A percentile compares a stretch with the other conserved stretches of the same genome.
Evolutionary conservation across 1,140 invertebrate genomes (phyloP).

Genomic region (Drosophila sechellia): DNA sequence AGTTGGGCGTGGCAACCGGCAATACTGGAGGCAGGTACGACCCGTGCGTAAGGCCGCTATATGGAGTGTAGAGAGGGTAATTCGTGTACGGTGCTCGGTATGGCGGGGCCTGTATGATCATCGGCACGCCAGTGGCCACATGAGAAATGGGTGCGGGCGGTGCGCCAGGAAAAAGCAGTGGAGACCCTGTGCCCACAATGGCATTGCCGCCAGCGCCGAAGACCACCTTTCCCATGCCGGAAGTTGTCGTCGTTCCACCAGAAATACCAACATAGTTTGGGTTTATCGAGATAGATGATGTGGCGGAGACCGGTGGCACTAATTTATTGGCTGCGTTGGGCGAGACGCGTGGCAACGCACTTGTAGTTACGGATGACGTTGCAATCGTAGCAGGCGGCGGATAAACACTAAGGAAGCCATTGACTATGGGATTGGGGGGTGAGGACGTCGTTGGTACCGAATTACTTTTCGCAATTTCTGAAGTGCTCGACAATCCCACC

Average conservation of each 20-base stretch:
- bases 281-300: conserved; percentile 27
- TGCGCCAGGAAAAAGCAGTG: conserved; percentile 61
- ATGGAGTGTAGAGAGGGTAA: conserved; percentile 89
- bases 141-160: conserved; percentile 60
- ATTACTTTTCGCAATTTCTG: conserved; percentile 47
- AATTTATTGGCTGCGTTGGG: conserved; percentile 46
- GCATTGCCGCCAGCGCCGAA: conserved; percentile 39
- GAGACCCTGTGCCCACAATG: conserved; percentile 41
- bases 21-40: conserved; percentile 86
- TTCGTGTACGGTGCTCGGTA: conserved; percentile 88
- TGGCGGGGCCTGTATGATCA: conserved; percentile 87
- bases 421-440: conserved; percentile 32
- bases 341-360: conserved; percentile 39
- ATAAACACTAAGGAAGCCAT: conserved; percentile 61
- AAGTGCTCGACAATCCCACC: conserved; percentile 42
- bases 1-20: conserved; percentile 87
- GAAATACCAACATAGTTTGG: conserved; percentile 39
- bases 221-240: conserved; percentile 33
- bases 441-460: conserved; percentile 11
- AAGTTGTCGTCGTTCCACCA: conserved; percentile 10
- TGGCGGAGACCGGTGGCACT: conserved; percentile 17
- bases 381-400: conserved; percentile 31
- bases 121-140: conserved; percentile 85
- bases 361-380: conserved; percentile 22
- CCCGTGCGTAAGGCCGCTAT: conserved; percentile 89